A percentile compares a stretch with the other conserved stretches of the same genome.
These are phyloP conservation scores for Mellivora capensis DNA, from an alignment of 2,113 vertebrate genomes.

Conservation along the genomic window DNA sequence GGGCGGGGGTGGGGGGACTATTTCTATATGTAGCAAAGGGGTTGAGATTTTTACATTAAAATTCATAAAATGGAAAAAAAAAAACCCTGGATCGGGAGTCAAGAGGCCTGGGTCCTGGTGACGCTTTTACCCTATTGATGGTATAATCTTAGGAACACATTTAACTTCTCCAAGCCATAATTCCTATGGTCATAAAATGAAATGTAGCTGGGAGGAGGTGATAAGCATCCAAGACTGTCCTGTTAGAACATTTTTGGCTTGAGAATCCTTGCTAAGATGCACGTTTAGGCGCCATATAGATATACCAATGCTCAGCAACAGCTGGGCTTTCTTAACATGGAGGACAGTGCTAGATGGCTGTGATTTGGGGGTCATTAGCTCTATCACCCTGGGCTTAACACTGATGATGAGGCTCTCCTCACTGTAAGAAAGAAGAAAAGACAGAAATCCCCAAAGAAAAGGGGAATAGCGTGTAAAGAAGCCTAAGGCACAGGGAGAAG, in stretches of 20 bases:
- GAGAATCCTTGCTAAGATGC: neutral
- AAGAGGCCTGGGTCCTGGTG: neutral
- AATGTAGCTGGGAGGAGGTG: neutral
- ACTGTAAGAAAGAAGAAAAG: neutral
- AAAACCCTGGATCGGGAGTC: neutral
- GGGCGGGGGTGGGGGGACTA: too few species aligned
- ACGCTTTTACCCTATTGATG: neutral
- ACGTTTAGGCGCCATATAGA: neutral
- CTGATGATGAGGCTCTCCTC: neutral
- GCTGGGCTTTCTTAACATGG: neutral
- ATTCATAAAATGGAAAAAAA: neutral
- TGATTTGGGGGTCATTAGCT: neutral
- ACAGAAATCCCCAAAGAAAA: neutral
- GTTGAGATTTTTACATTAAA: neutral
- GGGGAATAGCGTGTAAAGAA: neutral
- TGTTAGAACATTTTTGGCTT: neutral
- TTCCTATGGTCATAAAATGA: neutral
- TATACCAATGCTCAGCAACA: neutral
- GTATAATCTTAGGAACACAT: neutral
- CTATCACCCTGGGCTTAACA: neutral
- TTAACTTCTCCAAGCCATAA: neutral
- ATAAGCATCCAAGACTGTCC: neutral
- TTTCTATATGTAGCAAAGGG: neutral
- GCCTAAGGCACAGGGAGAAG: neutral
- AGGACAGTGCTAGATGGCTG: neutral